Conservation (phyloP, 1,140 invertebrate genomes). For the Asobara japonica region DNA sequence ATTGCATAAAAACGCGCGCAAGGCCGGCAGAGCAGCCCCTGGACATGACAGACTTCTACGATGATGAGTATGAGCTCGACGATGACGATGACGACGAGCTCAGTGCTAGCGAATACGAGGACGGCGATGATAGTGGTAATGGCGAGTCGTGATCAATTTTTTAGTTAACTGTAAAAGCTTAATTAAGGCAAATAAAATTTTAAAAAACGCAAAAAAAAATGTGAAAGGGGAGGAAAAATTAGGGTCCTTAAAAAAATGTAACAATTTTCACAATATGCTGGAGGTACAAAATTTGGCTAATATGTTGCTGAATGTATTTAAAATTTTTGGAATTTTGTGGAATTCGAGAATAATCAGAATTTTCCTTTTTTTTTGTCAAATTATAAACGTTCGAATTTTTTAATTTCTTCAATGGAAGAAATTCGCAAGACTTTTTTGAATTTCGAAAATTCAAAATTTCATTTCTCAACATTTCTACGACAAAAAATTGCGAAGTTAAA, state of each 20-base stretch:
- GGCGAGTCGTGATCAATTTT: constrained; percentile 73
- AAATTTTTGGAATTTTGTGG: no score
- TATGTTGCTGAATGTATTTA: no score
- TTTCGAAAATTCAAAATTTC: no score
- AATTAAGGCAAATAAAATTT: constrained; percentile 18
- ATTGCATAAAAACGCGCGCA: constrained; percentile 91
- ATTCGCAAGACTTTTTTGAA: no score
- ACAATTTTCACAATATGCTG: no score
- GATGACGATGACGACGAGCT: constrained; percentile 78
- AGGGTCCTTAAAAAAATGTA: not conserved
- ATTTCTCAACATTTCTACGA: no score
- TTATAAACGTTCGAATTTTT: no score
- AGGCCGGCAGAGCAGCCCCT: constrained; percentile 81
- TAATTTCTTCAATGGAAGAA: no score
- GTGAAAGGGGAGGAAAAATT: not conserved
- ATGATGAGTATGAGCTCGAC: constrained; percentile 89
- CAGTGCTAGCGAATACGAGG: constrained; percentile 74
- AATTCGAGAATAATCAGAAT: no score
- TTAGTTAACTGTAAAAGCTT: constrained; percentile 38
- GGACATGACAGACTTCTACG: constrained; percentile 93
- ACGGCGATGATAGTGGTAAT: constrained; percentile 84
- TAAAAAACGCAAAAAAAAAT: constrained; percentile 18
- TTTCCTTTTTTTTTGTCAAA: no score
- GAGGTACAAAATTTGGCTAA: no score
- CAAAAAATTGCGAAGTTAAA: no score